Evolutionary conservation across 2,113 vertebrate genomes (phyloP).

Genomic region (Columba janthina): DNA sequence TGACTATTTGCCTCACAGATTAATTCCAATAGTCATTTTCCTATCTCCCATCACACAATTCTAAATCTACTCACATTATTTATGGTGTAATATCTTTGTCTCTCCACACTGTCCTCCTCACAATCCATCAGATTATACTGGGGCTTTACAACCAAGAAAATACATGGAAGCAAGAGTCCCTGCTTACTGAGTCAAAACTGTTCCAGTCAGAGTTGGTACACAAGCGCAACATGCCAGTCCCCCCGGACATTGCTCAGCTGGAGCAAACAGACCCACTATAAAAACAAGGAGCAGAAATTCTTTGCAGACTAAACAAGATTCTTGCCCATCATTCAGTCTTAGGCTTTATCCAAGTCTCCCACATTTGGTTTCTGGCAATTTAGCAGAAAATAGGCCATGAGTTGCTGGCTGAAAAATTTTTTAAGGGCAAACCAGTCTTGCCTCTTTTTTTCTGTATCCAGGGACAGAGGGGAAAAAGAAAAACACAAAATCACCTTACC

Average conservation of each 20-base stretch:
- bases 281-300: neutral
- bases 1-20: neutral
- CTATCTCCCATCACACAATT: neutral
- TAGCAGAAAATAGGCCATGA: neutral
- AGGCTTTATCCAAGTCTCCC: neutral
- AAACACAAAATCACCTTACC: neutral
- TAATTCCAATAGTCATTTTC: neutral
- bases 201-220: neutral
- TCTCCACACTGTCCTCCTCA: neutral
- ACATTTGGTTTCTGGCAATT: neutral
- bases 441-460: neutral
- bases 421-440: neutral
- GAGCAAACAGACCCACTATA: neutral
- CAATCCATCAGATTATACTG: neutral
- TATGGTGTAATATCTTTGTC: neutral
- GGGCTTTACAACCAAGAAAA: neutral
- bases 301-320: neutral
- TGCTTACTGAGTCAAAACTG: neutral
- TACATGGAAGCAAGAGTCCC: neutral
- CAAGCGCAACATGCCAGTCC: neutral
- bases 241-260: neutral
- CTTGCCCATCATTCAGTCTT: neutral
- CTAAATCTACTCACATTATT: neutral
- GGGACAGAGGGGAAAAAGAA: accelerated
- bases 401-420: neutral